Base-by-base conservation (phyloP, 2,797 vertebrate species). In the Phalanger gymnotis region DNA sequence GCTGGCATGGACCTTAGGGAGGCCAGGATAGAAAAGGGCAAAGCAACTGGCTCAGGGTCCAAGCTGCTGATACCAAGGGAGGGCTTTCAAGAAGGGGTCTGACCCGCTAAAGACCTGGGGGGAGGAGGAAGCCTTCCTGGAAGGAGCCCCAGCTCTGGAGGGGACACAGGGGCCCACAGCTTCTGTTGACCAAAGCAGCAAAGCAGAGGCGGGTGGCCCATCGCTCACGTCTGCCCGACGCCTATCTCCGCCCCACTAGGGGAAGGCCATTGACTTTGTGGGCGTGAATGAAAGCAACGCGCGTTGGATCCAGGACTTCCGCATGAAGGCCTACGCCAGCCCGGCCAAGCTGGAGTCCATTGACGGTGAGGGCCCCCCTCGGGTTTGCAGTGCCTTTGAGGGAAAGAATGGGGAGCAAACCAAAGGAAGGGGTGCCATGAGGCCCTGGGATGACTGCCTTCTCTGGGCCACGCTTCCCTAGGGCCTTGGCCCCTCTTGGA, bases 261-360 rank as follows among this genome's bases (percentile, higher is more conserved):
- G 99, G 5, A 99, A 99, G 96, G 90, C 99, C 0, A 98, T 99
- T 89, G 99, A 99, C 96, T 99, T 99, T 94, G 98, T 98, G 55
- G 99, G 99, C 4, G 98, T 99, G 47, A 99, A 99, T 0, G 99
- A 99, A 92, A 99, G 98, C 98, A 99, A 99, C 2, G 57, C 98
- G 0, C 99, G 99, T 97, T 99, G 99, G 99, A 99, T 99, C 97
- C 99, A 99, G 98, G 99, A 99, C 98, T 99, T 99, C 96, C 99
- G 99, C 3, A 98, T 99, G 93, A 99, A 99, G 97, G 98, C 99
- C 0, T 99, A 99, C 0, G 99, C 99, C 40, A 99, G 95, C 95
- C 99, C 99, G 0, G 99, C 99, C 96, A 99, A 99, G 98, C 98
- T 99, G 40, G 99, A 99, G 98, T 99, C 99, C 13, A 99, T 99